Percentiles rank a stretch among this genome's conserved stretches.
These are phyloP conservation scores for Notamacropus eugenii DNA, from an alignment of 2,797 vertebrate genomes.

Conservation along the genomic window DNA sequence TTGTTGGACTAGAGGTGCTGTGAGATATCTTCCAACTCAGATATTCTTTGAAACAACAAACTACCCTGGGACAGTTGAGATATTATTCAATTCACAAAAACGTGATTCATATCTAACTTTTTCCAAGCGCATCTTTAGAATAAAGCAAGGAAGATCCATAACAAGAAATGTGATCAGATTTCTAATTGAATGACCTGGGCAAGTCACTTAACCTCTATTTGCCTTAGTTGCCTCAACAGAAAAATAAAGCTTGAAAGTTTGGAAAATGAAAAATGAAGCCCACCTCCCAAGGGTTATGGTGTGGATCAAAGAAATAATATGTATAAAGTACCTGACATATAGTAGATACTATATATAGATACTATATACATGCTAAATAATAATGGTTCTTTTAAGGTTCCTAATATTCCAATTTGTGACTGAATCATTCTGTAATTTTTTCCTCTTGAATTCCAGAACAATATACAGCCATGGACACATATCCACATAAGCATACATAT, in stretches of 20 bases:
- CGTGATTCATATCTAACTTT: not conserved
- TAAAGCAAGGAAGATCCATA: not conserved
- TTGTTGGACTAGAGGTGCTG: not conserved
- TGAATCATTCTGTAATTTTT: not conserved
- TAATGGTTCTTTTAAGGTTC: slow-evolving; percentile 24
- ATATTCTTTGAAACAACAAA: slow-evolving; percentile 38
- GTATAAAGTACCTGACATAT: not conserved
- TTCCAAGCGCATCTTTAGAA: slow-evolving; percentile 3
- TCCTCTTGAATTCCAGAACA: slow-evolving; percentile 3
- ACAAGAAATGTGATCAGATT: slow-evolving; percentile 1
- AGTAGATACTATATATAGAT: not conserved
- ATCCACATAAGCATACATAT: not conserved
- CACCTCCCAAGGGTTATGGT: not conserved
- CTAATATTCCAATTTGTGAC: slow-evolving; percentile 39
- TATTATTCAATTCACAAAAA: slow-evolving; percentile 52
- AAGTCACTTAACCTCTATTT: not conserved
- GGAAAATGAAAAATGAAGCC: not conserved
- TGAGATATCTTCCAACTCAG: not conserved
- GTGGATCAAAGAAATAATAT: not conserved
- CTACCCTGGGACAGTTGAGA: not conserved
- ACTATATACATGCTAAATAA: not conserved
- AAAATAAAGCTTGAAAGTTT: not conserved
- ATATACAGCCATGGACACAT: not conserved
- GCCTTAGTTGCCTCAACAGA: not conserved
- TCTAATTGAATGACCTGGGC: slow-evolving; percentile 46